Base-by-base conservation (phyloP, 2,888 invertebrate species). In the Napeogenes sylphis region DNA sequence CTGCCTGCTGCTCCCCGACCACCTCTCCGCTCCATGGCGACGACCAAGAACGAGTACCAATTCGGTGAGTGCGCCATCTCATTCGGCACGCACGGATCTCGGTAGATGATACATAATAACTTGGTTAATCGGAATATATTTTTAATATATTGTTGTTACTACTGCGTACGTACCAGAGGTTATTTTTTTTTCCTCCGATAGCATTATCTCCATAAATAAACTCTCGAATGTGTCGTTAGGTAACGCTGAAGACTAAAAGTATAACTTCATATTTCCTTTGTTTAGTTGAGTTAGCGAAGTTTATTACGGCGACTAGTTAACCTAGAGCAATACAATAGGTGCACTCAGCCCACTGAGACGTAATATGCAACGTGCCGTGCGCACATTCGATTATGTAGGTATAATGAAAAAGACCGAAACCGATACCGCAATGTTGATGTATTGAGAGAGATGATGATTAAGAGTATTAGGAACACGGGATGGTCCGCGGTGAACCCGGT, bases 31-130 rank as follows among this genome's bases (percentile, higher is more conserved):
- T 65, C 76, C 59, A 79, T 80, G 80, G 75, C 79, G 60, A 69
- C 76, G 70, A 75, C 81, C 70, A 84, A 85, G 74, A 76, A 76
- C 72, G 86, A 87, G 66, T 87, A 87, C 75, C 84, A 79, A 65
- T 87, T 79, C 73, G 87, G 87, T 88, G 77, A 88, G 87, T 84
- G 54, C 57, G 10, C 14, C 14, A 2, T 21, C 45, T 33, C 45
- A 33, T 42, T 30, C 12, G 56, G 45, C 35, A 47, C 5, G 45
- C 30, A 5, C 47, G 35, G 54, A 56, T 56, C 58, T 45, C 60
- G 56, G 60, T 38, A 61, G 46, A 32, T 33, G 12, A 30, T 12
- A 51, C 42, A n/a, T 55, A 8, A 35, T 35, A 35, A 35, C 4
- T 35, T 35, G 2, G 35, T 35, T 4, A 4, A 35, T 35, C 35